Base-by-base conservation (phyloP, 2,888 invertebrate genomes). In the Craniophora ligustri region DNA sequence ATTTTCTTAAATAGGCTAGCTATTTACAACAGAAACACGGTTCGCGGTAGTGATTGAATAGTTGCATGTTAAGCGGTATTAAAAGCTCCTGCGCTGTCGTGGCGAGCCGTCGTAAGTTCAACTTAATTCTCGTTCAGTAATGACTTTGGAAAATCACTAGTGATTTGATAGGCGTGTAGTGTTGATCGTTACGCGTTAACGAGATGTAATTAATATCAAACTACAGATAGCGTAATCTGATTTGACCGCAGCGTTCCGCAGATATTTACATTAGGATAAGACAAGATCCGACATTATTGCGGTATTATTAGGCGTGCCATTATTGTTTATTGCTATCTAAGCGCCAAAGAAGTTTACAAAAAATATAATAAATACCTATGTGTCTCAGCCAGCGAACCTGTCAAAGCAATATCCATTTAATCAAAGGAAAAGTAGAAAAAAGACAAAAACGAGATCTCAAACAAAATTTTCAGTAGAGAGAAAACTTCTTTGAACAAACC, bases 51-150 rank as follows among this genome's bases (percentile, higher is more conserved):
- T 88, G 84, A 88, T 90, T 89, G 87, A 87, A 87, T 85, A 84
- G 80, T 89, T 85, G 90, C 90, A 89, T 91, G 89, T 78, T 83
- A 67, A 71, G 68, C 47, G 74, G 82, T 86, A 87, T 88, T 89
- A 85, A 88, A 81, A 76, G 67, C 60, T 45, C 44, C 53, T 32
- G 64, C 21, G 40, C 61, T 85, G 76, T 78, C 87, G 86, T 88
- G 87, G 79, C 55, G 75, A 57, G 65, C 45, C 62, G 79, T 76
- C 82, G 84, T 88, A 86, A 88, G 81, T 83, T 75, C 71, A 64
- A 82, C 84, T 85, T 86, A 83, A 88, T 89, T 86, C 85, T 86
- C 79, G 77, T 75, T 76, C 71, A 67, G 73, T 85, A 88, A 88
- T 86, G 84, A 84, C 83, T 79, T 53, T 45, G 74, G 78, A 76